Evolutionary conservation across 2,113 vertebrate genomes (phyloP).

Genomic region (Cochlearius cochlearius): DNA sequence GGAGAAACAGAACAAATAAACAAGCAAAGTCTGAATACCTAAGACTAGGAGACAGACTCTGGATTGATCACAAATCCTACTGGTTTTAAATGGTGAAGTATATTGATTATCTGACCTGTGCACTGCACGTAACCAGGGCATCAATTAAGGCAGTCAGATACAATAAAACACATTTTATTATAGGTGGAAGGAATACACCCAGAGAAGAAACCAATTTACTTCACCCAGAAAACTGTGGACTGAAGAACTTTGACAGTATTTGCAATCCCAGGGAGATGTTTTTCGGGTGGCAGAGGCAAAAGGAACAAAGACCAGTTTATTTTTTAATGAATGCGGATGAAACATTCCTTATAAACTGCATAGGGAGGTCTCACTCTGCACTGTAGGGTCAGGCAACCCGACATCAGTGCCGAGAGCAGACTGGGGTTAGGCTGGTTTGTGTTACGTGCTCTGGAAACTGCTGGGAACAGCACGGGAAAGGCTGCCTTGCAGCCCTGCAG

Average conservation of each 20-base stretch:
- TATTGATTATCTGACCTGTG: constrained; percentile 29
- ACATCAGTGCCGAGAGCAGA: not conserved
- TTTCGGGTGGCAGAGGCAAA: not conserved
- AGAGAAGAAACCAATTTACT: not conserved
- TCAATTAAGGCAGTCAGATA: constrained; percentile 1
- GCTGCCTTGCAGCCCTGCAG: not conserved
- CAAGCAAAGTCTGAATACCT: not conserved
- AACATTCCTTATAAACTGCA: not conserved
- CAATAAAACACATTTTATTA: not conserved
- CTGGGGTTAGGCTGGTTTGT: not conserved
- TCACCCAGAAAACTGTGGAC: not conserved
- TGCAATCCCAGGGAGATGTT: not conserved
- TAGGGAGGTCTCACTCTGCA: not conserved
- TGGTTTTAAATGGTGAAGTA: not conserved
- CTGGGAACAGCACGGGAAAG: not conserved
- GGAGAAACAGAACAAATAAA: not conserved
- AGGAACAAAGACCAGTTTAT: not conserved
- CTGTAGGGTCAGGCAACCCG: not conserved
- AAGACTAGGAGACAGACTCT: not conserved
- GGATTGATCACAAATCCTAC: not conserved
- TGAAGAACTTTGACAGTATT: not conserved
- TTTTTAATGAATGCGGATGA: not conserved
- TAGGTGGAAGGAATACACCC: not conserved
- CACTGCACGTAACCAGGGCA: not conserved
- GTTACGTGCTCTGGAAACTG: not conserved